Conservation (phyloP, 2,888 invertebrate species). For the Gasteruption jaculator region DNA sequence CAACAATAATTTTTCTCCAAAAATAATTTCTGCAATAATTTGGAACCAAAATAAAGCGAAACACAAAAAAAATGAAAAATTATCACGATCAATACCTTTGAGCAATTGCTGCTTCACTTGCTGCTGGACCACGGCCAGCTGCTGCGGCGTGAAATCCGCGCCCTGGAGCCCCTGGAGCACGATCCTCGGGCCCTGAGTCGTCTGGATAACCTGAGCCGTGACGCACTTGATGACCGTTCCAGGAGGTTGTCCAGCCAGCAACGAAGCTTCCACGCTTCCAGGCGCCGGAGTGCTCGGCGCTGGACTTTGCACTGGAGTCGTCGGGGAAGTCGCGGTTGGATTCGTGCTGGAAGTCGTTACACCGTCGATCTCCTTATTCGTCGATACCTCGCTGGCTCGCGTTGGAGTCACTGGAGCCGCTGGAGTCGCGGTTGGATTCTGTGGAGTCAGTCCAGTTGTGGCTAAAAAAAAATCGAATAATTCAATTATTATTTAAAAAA, state of each 20-base stretch:
- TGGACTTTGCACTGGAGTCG: slow-evolving; percentile 26
- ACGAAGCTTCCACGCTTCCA: slow-evolving; percentile 64
- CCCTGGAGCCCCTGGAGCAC: slow-evolving; percentile 82
- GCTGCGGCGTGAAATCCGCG: slow-evolving; percentile 76
- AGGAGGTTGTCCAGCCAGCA: slow-evolving; percentile 75
- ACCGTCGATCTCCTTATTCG: slow-evolving; percentile 20
- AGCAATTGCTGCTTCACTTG: slow-evolving; percentile 85
- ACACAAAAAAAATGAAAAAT: too few species aligned
- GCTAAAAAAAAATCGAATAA: too few species aligned
- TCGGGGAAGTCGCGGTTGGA: slow-evolving; percentile 25
- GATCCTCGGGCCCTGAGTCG: slow-evolving; percentile 79
- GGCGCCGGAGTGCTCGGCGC: slow-evolving; percentile 44
- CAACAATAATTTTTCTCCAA: slow-evolving; percentile 5
- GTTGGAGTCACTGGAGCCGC: slow-evolving; percentile 25
- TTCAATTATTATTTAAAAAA: too few species aligned
- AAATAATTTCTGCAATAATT: too few species aligned
- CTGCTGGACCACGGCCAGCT: slow-evolving; percentile 77
- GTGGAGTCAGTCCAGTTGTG: too few species aligned
- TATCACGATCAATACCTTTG: too few species aligned
- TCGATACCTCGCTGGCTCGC: slow-evolving; percentile 22
- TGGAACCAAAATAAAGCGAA: too few species aligned
- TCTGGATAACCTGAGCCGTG: slow-evolving; percentile 82
- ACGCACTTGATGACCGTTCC: slow-evolving; percentile 85
- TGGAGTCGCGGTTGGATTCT: slow-evolving; percentile 25
- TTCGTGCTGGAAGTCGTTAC: slow-evolving; percentile 27